These are phyloP conservation scores for Epinephelus awoara DNA, from an alignment of 2,797 vertebrate species.

Conservation along the genomic window DNA sequence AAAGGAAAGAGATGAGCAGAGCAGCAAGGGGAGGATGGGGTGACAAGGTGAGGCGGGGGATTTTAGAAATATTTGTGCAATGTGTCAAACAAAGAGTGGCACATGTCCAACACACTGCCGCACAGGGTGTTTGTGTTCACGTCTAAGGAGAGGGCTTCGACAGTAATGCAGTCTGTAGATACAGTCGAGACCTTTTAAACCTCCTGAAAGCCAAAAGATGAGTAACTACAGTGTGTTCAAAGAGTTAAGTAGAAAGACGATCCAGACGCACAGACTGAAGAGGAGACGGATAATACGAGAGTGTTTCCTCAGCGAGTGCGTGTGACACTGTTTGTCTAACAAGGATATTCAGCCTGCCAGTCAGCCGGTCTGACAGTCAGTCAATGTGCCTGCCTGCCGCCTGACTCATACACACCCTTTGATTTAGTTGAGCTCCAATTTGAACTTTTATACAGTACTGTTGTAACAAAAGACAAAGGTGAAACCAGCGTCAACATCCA, in stretches of 20 bases:
- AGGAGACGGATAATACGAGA: slow-evolving; percentile 12
- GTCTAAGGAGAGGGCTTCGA: neutral
- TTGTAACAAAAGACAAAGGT: slow-evolving; percentile 37
- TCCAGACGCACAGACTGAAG: neutral
- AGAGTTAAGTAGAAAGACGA: slow-evolving; percentile 22
- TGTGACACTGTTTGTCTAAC: slow-evolving; percentile 64
- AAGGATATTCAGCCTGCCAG: slow-evolving; percentile 40
- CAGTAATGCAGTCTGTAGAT: slow-evolving; percentile 9
- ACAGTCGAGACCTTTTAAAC: neutral
- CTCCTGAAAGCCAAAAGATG: neutral
- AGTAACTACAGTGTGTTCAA: slow-evolving; percentile 11
- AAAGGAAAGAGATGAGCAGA: slow-evolving; percentile 13
- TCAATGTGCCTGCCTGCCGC: slow-evolving; percentile 35
- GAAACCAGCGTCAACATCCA: slow-evolving; percentile 22
- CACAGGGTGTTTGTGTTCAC: neutral
- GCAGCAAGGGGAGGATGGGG: neutral
- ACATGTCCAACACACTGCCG: no score
- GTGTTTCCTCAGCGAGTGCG: slow-evolving; percentile 29
- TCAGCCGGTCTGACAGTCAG: slow-evolving; percentile 31
- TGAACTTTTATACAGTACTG: slow-evolving; percentile 27
- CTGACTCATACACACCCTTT: slow-evolving; percentile 46
- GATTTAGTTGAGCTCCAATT: slow-evolving; percentile 11
- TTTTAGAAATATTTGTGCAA: slow-evolving; percentile 30
- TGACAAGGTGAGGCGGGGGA: neutral
- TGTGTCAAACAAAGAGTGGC: slow-evolving; percentile 15